These are phyloP conservation scores for Petaurus breviceps DNA, from an alignment of 2,113 vertebrate genomes.

Conservation along the genomic window DNA sequence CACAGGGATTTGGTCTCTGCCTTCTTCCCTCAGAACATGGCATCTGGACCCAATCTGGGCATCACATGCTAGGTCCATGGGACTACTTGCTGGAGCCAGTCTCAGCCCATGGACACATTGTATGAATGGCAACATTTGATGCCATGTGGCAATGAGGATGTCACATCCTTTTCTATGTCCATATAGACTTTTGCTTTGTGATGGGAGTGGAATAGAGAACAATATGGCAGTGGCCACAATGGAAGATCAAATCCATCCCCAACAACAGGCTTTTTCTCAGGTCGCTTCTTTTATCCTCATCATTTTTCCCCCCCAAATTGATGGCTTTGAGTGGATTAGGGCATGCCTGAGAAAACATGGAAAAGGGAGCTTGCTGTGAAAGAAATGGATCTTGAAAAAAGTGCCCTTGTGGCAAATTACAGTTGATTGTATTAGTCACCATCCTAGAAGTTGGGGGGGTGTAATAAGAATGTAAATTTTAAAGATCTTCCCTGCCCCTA, in stretches of 20 bases:
- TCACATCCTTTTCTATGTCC: neutral
- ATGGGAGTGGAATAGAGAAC: neutral
- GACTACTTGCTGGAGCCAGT: neutral
- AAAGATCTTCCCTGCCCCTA: too few species aligned
- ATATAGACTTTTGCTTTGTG: neutral
- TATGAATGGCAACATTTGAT: neutral
- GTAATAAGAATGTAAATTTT: too few species aligned
- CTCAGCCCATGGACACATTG: neutral
- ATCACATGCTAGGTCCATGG: neutral
- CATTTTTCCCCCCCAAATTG: neutral
- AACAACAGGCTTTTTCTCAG: neutral
- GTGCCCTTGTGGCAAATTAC: neutral
- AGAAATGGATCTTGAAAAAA: constrained; percentile 72
- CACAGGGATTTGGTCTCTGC: neutral
- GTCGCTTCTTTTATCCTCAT: neutral
- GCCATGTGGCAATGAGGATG: neutral
- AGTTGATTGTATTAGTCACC: constrained; percentile 58
- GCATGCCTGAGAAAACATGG: constrained; percentile 69
- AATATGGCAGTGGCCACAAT: neutral
- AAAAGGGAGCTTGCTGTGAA: constrained; percentile 69
- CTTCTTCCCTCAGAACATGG: neutral
- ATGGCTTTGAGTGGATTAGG: neutral
- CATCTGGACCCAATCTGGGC: neutral
- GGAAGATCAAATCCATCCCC: neutral
- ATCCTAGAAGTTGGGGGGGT: neutral